Conservation (phyloP, 2,113 vertebrate genomes). For the Carollia perspicillata region DNA sequence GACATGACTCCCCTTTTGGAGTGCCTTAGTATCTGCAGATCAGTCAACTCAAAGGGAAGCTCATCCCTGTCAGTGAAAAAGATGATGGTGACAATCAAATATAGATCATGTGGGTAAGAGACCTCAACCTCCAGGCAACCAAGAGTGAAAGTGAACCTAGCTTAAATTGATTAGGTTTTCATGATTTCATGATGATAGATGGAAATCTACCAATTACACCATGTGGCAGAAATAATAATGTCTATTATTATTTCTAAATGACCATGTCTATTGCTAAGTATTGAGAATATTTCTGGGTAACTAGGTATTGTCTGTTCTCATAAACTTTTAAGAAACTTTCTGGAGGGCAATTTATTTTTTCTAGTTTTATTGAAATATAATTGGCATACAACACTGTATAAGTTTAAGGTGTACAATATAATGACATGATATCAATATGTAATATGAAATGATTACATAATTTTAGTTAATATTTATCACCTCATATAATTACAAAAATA, state of each 20-base stretch:
- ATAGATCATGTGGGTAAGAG: background rate
- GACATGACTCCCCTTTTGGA: background rate
- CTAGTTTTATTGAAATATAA: background rate
- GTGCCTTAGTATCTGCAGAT: conserved; percentile 32
- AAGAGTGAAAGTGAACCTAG: conserved; percentile 40
- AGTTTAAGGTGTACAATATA: background rate
- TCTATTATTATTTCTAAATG: no score
- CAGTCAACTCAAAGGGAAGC: conserved; percentile 26
- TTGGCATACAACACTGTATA: background rate
- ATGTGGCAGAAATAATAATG: background rate
- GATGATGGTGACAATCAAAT: conserved; percentile 56
- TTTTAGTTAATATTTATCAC: background rate
- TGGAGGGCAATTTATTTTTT: background rate
- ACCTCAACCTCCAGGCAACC: background rate
- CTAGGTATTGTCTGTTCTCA: background rate
- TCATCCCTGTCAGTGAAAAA: conserved; percentile 36
- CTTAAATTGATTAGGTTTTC: conserved; percentile 41
- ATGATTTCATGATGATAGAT: background rate
- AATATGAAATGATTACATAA: background rate
- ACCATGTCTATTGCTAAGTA: background rate
- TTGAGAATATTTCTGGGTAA: background rate
- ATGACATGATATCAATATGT: background rate
- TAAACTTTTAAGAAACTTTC: background rate
- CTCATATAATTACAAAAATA: background rate
- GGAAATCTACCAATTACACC: background rate